phyloP scores from a whole-genome alignment of 2,797 vertebrate species.

The Crenichthys baileyi region DNA sequence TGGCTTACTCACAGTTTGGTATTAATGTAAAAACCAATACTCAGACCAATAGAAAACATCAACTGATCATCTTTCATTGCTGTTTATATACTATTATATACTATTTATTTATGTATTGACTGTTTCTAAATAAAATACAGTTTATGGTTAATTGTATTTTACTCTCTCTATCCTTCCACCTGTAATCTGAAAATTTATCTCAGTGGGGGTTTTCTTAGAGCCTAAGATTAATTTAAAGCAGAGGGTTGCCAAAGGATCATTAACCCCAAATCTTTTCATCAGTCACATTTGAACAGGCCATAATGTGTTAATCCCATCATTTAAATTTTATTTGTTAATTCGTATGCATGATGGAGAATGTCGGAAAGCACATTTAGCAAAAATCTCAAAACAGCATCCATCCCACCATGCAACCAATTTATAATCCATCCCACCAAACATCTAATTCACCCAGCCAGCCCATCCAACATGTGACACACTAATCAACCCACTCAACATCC shows the following conservation, averaged over 20 bases:
- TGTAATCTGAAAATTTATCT: neutral
- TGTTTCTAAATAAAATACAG: no score
- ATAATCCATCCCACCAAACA: no score
- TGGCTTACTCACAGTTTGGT: no score
- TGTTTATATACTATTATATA: neutral
- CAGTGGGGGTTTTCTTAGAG: neutral
- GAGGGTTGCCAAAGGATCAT: neutral
- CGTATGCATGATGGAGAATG: neutral
- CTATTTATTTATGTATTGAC: no score
- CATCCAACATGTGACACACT: neutral
- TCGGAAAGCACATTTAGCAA: neutral
- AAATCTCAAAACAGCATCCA: neutral
- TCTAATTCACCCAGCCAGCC: no score
- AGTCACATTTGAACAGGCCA: neutral
- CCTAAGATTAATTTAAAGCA: neutral
- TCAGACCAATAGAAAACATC: no score
- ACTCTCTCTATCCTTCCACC: no score
- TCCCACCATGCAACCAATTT: no score
- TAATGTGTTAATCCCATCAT: neutral
- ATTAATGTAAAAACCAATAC: neutral
- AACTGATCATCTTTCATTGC: neutral
- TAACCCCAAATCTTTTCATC: neutral
- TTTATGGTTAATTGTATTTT: no score
- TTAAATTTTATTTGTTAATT: neutral
- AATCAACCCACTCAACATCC: neutral